Evolutionary conservation across 1,140 invertebrate genomes (phyloP).

Genomic region (Euwallacea fornicatus): DNA sequence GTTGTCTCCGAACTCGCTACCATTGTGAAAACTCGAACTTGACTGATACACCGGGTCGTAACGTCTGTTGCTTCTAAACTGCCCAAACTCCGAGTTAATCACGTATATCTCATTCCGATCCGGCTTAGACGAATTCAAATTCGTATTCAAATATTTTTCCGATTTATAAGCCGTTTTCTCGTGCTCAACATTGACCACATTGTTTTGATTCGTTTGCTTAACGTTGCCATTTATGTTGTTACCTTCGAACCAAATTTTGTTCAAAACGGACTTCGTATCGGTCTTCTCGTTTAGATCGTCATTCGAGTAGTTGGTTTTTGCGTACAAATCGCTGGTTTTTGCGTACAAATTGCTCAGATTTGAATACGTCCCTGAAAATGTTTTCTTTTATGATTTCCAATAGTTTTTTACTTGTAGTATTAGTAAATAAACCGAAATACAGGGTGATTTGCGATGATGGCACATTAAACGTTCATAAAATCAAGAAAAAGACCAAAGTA

Average conservation of each 20-base stretch:
- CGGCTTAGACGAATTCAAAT: neutral
- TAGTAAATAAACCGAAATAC: too few relatives aligned
- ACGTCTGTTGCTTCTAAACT: conserved; percentile 44
- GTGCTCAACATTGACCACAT: conserved; percentile 6
- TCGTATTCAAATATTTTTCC: conserved; percentile 7
- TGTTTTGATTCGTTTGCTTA: conserved; percentile 40
- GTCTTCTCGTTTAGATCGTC: conserved; percentile 19
- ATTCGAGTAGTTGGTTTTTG: conserved; percentile 31
- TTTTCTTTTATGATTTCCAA: too few relatives aligned
- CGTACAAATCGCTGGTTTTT: conserved; percentile 28
- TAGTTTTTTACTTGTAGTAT: too few relatives aligned
- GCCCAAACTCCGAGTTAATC: conserved; percentile 42
- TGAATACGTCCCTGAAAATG: conserved; percentile 33
- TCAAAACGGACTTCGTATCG: conserved; percentile 53
- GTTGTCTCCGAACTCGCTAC: neutral
- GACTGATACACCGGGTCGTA: conserved; percentile 42
- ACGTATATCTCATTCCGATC: conserved; percentile 36
- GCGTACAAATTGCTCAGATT: conserved; percentile 39
- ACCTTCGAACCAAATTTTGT: conserved; percentile 56
- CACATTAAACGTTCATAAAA: too few relatives aligned
- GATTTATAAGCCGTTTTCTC: conserved; percentile 13
- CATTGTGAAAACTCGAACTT: conserved; percentile 17
- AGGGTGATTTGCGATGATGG: too few relatives aligned
- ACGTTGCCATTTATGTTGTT: conserved; percentile 39
- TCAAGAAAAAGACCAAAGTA: too few relatives aligned